These are phyloP conservation scores for Isotomurus palustris DNA, from an alignment of 2,888 invertebrate genomes.

Conservation along the genomic window DNA sequence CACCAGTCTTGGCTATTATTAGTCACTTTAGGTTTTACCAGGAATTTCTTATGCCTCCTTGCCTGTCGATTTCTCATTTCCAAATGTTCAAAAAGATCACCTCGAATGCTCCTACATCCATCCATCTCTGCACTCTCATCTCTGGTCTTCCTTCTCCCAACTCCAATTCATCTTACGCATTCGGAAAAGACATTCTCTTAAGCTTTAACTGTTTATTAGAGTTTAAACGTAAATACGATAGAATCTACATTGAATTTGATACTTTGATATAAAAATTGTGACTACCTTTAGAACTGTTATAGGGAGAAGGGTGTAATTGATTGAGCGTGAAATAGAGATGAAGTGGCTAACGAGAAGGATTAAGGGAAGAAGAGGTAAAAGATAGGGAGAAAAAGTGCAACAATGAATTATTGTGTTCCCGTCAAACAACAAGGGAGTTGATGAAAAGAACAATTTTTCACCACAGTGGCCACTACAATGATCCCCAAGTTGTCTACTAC, in stretches of 20 bases:
- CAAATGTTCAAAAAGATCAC: too few relatives aligned
- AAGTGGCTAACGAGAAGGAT: conserved; percentile 10
- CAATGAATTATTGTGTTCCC: conserved; percentile 8
- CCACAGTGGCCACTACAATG: conserved; percentile 16
- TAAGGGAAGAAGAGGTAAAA: conserved; percentile 1
- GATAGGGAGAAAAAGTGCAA: conserved; percentile 9
- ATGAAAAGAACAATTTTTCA: conserved; percentile 31
- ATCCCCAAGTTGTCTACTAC: conserved; percentile 1
- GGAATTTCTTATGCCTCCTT: conserved; percentile 15
- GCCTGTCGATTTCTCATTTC: conserved; percentile 11
- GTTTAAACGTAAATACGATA: too few relatives aligned
- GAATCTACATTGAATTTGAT: too few relatives aligned
- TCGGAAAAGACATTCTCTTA: too few relatives aligned
- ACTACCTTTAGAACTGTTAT: too few relatives aligned
- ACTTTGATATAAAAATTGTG: too few relatives aligned
- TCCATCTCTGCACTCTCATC: too few relatives aligned
- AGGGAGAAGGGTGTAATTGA: too few relatives aligned
- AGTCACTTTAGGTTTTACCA: conserved; percentile 32
- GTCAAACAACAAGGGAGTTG: conserved; percentile 14
- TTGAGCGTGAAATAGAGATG: conserved; percentile 2
- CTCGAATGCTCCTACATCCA: too few relatives aligned
- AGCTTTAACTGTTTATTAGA: too few relatives aligned
- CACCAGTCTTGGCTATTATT: conserved; percentile 41
- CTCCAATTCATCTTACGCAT: too few relatives aligned
- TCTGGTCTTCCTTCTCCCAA: too few relatives aligned